These are phyloP conservation scores for Discoglossus pictus DNA, from an alignment of 2,797 vertebrate genomes.

Conservation along the genomic window DNA sequence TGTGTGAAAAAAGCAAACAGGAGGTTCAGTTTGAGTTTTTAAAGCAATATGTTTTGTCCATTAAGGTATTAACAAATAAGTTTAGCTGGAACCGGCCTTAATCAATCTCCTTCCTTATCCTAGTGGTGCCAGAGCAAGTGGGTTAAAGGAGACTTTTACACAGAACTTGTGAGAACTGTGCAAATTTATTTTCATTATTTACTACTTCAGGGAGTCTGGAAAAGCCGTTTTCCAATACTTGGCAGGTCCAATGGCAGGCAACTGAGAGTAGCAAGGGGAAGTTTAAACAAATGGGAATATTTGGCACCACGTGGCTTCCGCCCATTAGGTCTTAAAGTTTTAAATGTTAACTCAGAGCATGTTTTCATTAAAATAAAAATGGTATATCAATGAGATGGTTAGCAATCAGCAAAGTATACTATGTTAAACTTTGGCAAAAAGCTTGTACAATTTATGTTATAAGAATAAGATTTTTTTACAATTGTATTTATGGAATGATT, in stretches of 20 bases:
- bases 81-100: too few species aligned
- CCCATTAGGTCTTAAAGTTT: neutral
- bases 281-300: neutral
- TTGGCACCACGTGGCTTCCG: slow-evolving; percentile 2
- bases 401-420: neutral
- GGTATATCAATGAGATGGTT: neutral
- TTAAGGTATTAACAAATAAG: neutral
- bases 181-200: slow-evolving; percentile 1
- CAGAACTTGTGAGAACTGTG: neutral
- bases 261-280: slow-evolving; percentile 6
- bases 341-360: neutral
- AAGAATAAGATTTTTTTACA: too few species aligned
- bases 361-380: neutral
- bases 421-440: too few species aligned
- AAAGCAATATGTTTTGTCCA: slow-evolving; percentile 5
- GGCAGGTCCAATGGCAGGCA: slow-evolving; percentile 1
- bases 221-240: slow-evolving; percentile 8
- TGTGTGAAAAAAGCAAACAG: slow-evolving; percentile 25
- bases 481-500: too few species aligned
- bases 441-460: too few species aligned
- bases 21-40: slow-evolving; percentile 9
- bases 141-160: neutral
- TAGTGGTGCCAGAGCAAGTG: neutral
- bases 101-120: too few species aligned
- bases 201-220: slow-evolving; percentile 5